phyloP scores from a whole-genome alignment of 2,888 invertebrate genomes.

The Myathropa florea region DNA sequence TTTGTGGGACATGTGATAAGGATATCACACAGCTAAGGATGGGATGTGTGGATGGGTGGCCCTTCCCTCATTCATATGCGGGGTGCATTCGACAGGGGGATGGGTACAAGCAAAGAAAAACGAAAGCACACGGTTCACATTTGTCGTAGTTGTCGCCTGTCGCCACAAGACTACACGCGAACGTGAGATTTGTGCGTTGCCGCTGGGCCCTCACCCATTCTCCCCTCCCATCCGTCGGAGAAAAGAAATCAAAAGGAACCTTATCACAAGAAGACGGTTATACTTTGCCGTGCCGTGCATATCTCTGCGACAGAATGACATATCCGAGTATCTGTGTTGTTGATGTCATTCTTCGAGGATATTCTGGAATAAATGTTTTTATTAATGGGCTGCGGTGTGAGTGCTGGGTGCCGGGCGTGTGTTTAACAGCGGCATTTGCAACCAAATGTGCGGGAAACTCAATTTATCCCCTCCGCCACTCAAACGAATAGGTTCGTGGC shows the following conservation, averaged over 20 bases:
- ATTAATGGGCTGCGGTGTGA: constrained; percentile 26
- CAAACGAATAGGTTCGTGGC: not conserved
- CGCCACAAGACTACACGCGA: constrained; percentile 58
- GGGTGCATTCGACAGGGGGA: constrained; percentile 42
- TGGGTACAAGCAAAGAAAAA: not conserved
- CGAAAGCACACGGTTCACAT: constrained; percentile 63
- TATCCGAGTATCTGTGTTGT: constrained; percentile 9
- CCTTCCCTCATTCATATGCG: constrained; percentile 61
- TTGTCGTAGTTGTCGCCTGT: constrained; percentile 70
- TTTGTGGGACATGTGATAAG: constrained; percentile 62
- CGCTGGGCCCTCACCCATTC: constrained; percentile 50
- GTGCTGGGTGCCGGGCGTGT: not conserved
- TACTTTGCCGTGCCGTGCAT: constrained; percentile 12
- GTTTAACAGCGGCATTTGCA: constrained; percentile 9
- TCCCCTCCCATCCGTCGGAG: constrained; percentile 1
- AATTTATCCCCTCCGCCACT: constrained; percentile 47
- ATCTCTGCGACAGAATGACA: constrained; percentile 27
- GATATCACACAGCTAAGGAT: constrained; percentile 49
- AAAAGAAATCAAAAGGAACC: constrained; percentile 18
- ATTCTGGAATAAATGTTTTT: constrained; percentile 33
- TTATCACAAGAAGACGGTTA: constrained; percentile 46
- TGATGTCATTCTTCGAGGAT: constrained; percentile 33
- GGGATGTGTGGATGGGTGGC: not conserved
- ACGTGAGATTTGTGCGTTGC: constrained; percentile 68
- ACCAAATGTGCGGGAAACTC: constrained; percentile 33